These are phyloP conservation scores for Drosophila suboccidentalis DNA, from an alignment of 2,888 invertebrate species.

Conservation along the genomic window DNA sequence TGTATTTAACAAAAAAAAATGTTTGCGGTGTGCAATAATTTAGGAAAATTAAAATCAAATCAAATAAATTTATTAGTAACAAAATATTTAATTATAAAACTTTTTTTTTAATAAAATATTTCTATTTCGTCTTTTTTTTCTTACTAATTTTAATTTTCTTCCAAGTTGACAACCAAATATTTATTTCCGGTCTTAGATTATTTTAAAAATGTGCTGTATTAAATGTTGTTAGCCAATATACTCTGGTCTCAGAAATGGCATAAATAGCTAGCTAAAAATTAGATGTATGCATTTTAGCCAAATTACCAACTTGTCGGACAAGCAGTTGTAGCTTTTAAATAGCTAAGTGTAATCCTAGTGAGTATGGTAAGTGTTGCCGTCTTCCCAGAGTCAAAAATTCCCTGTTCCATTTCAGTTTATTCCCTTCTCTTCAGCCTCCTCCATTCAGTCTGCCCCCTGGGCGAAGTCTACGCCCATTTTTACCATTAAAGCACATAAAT, in stretches of 20 bases:
- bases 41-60: too few species aligned
- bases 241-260: constrained; percentile 34
- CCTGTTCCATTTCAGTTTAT: constrained; percentile 12
- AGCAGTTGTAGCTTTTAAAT: constrained; percentile 19
- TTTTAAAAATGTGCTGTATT: too few species aligned
- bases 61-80: too few species aligned
- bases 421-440: neutral
- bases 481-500: constrained; percentile 78
- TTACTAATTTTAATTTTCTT: too few species aligned
- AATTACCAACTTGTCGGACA: constrained; percentile 59
- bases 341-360: constrained; percentile 3
- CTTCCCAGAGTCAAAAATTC: constrained; percentile 24
- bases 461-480: constrained; percentile 37
- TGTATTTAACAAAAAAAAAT: too few species aligned
- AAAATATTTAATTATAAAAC: too few species aligned
- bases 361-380: constrained; percentile 58
- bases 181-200: too few species aligned
- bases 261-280: constrained; percentile 46
- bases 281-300: constrained; percentile 55
- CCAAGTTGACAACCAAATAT: too few species aligned
- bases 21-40: too few species aligned
- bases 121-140: too few species aligned
- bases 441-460: neutral
- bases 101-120: too few species aligned
- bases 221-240: neutral